These are phyloP conservation scores for Oreochromis niloticus DNA, from an alignment of 2,113 vertebrate genomes.

Conservation along the genomic window DNA sequence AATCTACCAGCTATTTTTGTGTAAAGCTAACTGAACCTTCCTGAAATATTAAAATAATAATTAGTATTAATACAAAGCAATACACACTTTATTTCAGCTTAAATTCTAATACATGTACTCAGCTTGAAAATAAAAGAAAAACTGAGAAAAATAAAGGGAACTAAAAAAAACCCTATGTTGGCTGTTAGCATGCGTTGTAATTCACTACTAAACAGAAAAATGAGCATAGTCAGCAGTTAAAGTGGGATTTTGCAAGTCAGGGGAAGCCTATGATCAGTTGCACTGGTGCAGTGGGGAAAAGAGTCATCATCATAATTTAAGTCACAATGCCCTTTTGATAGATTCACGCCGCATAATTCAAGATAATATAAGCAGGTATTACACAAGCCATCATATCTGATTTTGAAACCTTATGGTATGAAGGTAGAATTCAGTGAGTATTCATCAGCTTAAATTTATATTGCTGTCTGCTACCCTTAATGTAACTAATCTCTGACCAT, in stretches of 20 bases:
- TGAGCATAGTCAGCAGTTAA: not conserved
- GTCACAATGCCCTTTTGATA: not conserved
- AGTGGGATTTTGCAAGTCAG: not conserved
- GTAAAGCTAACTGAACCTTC: no score
- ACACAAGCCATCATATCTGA: not conserved
- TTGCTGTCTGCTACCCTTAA: not conserved
- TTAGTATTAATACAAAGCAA: no score
- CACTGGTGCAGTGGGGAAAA: not conserved
- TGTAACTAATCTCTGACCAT: not conserved
- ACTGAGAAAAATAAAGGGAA: no score
- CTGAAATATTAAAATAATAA: no score
- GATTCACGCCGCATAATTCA: not conserved
- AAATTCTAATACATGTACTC: no score
- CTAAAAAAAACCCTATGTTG: no score
- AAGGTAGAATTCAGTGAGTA: not conserved
- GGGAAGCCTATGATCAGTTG: not conserved
- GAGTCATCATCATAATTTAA: not conserved
- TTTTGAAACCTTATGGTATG: not conserved
- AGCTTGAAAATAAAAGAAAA: no score
- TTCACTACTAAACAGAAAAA: not conserved
- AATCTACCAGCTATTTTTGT: no score
- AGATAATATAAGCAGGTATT: not conserved
- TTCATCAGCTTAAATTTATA: not conserved
- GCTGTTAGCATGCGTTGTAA: fast-evolving
- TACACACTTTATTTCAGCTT: no score